Evolutionary conservation across 2,797 vertebrate genomes (phyloP).

Genomic region (Oreonectes daqikongensis): DNA sequence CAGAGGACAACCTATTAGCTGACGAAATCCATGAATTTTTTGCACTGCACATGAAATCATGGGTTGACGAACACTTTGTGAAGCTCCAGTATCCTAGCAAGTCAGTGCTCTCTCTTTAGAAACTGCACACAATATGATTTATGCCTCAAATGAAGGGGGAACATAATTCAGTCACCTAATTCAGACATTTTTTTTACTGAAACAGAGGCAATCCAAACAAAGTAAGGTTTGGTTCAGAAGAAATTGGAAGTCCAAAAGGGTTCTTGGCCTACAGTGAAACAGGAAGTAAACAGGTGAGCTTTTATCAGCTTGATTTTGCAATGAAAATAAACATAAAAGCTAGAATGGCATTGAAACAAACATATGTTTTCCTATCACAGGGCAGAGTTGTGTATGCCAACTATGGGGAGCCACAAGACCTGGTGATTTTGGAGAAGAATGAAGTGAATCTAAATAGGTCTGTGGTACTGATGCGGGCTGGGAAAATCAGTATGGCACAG

Average conservation of each 20-base stretch:
- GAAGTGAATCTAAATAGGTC: conserved; percentile 66
- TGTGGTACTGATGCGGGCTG: conserved; percentile 84
- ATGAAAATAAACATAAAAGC: no score
- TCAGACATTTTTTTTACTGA: neutral
- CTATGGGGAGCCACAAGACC: conserved; percentile 82
- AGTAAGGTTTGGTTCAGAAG: conserved; percentile 58
- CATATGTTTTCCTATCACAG: conserved; percentile 64
- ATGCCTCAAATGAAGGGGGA: no score
- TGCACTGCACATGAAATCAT: conserved; percentile 73
- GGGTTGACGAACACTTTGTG: conserved; percentile 84
- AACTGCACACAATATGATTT: neutral
- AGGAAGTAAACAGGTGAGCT: conserved; percentile 72
- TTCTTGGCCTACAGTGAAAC: conserved; percentile 86
- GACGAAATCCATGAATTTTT: conserved; percentile 71
- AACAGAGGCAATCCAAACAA: conserved; percentile 67
- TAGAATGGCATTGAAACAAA: neutral
- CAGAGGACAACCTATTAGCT: conserved; percentile 69
- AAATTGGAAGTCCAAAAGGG: conserved; percentile 61
- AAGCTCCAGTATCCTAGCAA: conserved; percentile 78
- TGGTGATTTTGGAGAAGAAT: conserved; percentile 63
- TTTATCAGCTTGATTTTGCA: no score
- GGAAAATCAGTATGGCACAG: conserved; percentile 84
- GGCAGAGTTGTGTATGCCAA: conserved; percentile 85
- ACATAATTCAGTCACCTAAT: conserved; percentile 4
- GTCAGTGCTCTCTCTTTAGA: conserved; percentile 51